Evolutionary conservation across 2,797 vertebrate genomes (phyloP), one percentile per base, ranked within the genome.

Genomic region (Anguilla anguilla): DNA sequence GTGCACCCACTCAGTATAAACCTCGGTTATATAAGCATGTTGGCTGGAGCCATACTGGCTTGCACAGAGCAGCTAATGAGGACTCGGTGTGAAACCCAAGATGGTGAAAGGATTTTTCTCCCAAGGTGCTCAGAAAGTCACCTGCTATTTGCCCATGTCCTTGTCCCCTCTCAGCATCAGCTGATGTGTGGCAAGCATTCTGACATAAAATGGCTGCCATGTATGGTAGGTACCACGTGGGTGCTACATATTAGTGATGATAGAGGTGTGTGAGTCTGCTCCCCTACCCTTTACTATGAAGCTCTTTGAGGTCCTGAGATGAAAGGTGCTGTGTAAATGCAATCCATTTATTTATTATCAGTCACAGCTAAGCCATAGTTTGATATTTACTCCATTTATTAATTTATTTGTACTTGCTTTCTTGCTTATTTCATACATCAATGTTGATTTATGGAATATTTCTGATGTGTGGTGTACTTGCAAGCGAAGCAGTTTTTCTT

Each of bases 191-290:
- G 69, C 9, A 31, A 72, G n/a, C 2, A 35, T 35, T 35, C 69
- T 72, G 69, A 46, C 35, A 79, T 17, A 79, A 79, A 79, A 79
- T 79, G 74, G 74, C 74, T 79, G 74, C 39, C 74, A 19, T 43
- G 35, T 46, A 43, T 31, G 9, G 43, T 46, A 46, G 43, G 1
- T 3, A 69, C 39, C 74, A 79, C 39, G 39, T 46, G 39, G 35
- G 35, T 46, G 19, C 15, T 43, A 0, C 17, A 79, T 39, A 79
- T 22, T 7, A 22, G 69, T 69, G 64, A 69, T 28, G 15, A 19
- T 39, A 15, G 28, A 77, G 15, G 35, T 15, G 72, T 35, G 9
- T 39, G 31, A 35, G 10, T 22, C 72, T 39, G 35, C 10, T 1
- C 72, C 35, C 72, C 31, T 6, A 35, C 72, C 31, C 31, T 77